Base-by-base conservation (phyloP, 1,140 invertebrate genomes). In the Cyphomyrmex costatus region DNA sequence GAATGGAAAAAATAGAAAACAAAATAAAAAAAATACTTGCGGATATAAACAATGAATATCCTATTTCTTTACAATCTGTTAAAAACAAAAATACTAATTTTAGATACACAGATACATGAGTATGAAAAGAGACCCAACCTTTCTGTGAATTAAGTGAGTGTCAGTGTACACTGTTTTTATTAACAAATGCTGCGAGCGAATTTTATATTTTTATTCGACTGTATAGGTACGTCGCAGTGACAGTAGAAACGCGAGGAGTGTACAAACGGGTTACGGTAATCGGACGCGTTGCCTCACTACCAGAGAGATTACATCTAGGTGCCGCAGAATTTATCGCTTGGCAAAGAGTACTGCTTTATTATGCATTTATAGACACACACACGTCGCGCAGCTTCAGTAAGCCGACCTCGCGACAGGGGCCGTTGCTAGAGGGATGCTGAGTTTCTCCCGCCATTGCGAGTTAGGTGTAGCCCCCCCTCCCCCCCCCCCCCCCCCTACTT, bases 311-410 rank as follows among this genome's bases (percentile, higher is more conserved):
- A 60, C 66, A 21, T 68, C 65, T 24, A 68, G 14, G 7, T 46
- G 10, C 6, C 86, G 68, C 86, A 16, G 33, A 74, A 83, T 83
- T 73, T 74, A 60, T 74, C 73, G 83, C 85, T 86, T 85, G 83
- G 88, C 88, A 83, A 60, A 60, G 93, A 92, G 92, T 90, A 89
- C 68, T 93, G 94, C 94, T 94, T 94, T 94, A 95, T 95, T 94
- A 95, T 94, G 94, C 94, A 95, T 94, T 94, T 94, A 95, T 94
- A 83, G 79, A 94, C 94, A 95, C 93, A 95, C 93, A 93, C 94
- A 95, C 92, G 94, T 94, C 91, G 93, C 92, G 92, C 89, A 92
- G 84, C 63, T 91, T 91, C 85, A 51, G 88, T 89, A 89, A 89
- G 88, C 88, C 88, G 88, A 89, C 88, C 80, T 92, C 92, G 88